phyloP scores from a whole-genome alignment of 1,140 invertebrate genomes.

The Lineus longissimus region DNA sequence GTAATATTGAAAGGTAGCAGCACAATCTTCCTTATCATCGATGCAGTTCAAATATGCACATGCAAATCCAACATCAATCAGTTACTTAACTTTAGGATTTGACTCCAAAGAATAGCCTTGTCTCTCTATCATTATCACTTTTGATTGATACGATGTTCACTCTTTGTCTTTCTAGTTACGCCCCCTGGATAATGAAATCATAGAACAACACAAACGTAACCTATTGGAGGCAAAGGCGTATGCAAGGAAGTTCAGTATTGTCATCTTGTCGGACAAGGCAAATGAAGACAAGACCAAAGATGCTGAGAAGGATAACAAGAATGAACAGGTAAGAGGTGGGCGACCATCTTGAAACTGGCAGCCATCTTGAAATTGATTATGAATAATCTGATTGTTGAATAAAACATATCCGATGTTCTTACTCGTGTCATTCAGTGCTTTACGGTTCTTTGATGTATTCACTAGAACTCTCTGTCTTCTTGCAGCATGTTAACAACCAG shows the following conservation, averaged over 20 bases:
- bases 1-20: no score
- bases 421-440: no score
- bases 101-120: no score
- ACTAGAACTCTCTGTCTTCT: slow-evolving; percentile 59
- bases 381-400: background rate
- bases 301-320: slow-evolving; percentile 58
- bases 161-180: slow-evolving; percentile 62
- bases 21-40: no score
- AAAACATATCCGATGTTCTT: no score
- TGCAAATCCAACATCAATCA: no score
- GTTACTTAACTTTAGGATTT: no score
- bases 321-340: slow-evolving; percentile 58
- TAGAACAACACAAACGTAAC: slow-evolving; percentile 76
- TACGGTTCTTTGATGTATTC: no score
- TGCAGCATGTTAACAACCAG: slow-evolving; percentile 70
- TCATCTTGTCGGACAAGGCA: slow-evolving; percentile 72
- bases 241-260: slow-evolving; percentile 78
- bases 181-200: slow-evolving; percentile 78
- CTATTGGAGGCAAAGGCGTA: slow-evolving; percentile 82
- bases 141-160: background rate
- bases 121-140: no score
- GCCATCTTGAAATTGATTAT: background rate
- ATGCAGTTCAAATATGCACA: no score
- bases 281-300: slow-evolving; percentile 64
- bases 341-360: background rate